Percentiles rank a stretch among this genome's conserved stretches.
These are phyloP conservation scores for Saccopteryx leptura DNA, from an alignment of 2,113 vertebrate species.

Conservation along the genomic window DNA sequence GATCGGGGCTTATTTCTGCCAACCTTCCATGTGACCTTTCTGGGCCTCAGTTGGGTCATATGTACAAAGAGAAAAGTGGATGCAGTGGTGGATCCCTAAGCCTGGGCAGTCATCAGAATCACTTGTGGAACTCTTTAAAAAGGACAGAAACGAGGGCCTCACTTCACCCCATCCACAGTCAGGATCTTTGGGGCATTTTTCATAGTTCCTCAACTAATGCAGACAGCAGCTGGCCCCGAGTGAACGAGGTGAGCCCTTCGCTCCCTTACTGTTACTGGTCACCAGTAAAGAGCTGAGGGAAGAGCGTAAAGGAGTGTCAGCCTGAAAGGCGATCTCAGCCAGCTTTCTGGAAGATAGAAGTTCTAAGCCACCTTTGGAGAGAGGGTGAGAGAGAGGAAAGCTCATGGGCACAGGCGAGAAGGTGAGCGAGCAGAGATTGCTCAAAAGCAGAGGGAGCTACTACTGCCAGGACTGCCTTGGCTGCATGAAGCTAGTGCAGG, in stretches of 20 bases:
- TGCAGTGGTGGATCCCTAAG: not conserved
- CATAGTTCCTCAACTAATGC: not conserved
- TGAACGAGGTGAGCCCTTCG: rapidly evolving
- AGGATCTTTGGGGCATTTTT: not conserved
- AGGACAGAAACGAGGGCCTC: not conserved
- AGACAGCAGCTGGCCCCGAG: not conserved
- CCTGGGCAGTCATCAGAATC: not conserved
- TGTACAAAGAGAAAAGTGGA: not conserved
- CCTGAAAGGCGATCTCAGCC: not conserved
- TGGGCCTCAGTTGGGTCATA: not conserved
- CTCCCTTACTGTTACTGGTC: not conserved
- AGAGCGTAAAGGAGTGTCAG: not conserved
- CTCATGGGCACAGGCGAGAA: not conserved
- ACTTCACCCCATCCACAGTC: not conserved
- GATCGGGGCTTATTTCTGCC: not conserved
- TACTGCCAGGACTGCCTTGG: not conserved
- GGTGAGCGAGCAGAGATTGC: not conserved
- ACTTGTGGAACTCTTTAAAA: not conserved
- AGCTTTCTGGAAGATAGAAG: not conserved
- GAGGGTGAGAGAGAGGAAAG: not conserved
- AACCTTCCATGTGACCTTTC: not conserved
- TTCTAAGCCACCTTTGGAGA: not conserved
- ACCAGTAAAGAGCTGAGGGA: not conserved
- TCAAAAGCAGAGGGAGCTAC: not conserved
- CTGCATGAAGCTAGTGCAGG: not conserved